Base-by-base conservation (phyloP, 2,888 invertebrate genomes). In the Folsomia manolachei region DNA sequence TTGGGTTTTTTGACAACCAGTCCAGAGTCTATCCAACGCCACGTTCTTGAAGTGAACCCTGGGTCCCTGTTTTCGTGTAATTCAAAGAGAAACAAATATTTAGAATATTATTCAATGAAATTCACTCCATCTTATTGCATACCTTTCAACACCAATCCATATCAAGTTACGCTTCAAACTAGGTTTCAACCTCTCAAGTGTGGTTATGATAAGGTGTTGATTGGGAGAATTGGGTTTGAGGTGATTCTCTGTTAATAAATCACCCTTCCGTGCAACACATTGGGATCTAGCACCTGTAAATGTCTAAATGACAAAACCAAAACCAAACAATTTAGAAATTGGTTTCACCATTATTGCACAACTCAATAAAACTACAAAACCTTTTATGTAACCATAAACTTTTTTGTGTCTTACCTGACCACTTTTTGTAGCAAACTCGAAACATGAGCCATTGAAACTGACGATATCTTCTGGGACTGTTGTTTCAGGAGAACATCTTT, bases 21-120 rank as follows among this genome's bases (percentile, higher is more conserved):
- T 63, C 93, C 93, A 93, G 93, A 93, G 83, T 93, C 90, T 27
- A 94, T 92, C 94, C 94, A 94, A 84, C 91, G 90, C 94, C 94
- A 95, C 0, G 91, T 92, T 76, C 92, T 88, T 0, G 91, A 90
- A 0, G 91, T 91, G 71, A 92, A 87, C 26, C 91, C 90, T 0
- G 93, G 93, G 81, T 95, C 94, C 81, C 94, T 66, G 23, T 21
- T n/a, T 62, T 62, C 24, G n/a, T n/a, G n/a, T n/a, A n/a, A n/a
- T n/a, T n/a, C n/a, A n/a, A n/a, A n/a, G n/a, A n/a, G n/a, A n/a
- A n/a, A n/a, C n/a, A n/a, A n/a, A 61, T 19, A 61, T 61, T 9
- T 18, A 18, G 19, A 61, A 11, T 21, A 61, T 61, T 9, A 61
- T 14, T 19, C n/a, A 61, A 51, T 51, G 51, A 11, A 51, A 11